phyloP scores from a whole-genome alignment of 2,113 vertebrate species.

The Romanogobio albipinnatus region DNA sequence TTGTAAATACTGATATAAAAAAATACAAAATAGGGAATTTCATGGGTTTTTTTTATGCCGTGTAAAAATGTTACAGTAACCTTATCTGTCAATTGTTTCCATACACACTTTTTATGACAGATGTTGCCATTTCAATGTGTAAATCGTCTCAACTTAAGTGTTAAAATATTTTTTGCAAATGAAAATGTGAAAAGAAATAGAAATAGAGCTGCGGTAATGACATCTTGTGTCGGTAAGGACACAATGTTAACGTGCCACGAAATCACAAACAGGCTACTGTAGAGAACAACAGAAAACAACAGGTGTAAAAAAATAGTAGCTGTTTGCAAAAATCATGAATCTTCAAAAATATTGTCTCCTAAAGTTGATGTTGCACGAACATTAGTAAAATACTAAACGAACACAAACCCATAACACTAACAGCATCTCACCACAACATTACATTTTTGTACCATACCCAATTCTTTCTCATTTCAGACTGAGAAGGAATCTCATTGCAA shows the following conservation, averaged over 20 bases:
- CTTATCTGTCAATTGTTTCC: too few relatives aligned
- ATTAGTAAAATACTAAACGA: background rate
- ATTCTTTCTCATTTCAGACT: background rate
- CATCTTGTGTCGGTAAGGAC: background rate
- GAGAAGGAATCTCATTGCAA: background rate
- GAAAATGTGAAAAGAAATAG: too few relatives aligned
- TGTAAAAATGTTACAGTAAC: too few relatives aligned
- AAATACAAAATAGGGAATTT: too few relatives aligned
- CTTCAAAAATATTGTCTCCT: background rate
- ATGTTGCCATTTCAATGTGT: too few relatives aligned
- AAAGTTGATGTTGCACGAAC: background rate
- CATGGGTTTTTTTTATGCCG: too few relatives aligned
- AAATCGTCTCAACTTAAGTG: too few relatives aligned
- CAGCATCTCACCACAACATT: background rate
- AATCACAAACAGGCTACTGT: background rate
- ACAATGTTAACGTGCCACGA: background rate
- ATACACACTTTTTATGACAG: too few relatives aligned
- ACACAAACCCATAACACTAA: slow-evolving; percentile 10
- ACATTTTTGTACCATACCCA: background rate
- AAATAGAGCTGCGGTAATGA: background rate
- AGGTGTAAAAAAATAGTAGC: background rate
- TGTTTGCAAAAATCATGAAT: background rate
- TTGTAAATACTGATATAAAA: too few relatives aligned
- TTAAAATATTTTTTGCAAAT: too few relatives aligned
- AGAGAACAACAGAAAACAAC: background rate